Percentiles rank a stretch among this genome's conserved stretches.
Conservation (phyloP, 1,140 invertebrate genomes). For the Drosophila albomicans region DNA sequence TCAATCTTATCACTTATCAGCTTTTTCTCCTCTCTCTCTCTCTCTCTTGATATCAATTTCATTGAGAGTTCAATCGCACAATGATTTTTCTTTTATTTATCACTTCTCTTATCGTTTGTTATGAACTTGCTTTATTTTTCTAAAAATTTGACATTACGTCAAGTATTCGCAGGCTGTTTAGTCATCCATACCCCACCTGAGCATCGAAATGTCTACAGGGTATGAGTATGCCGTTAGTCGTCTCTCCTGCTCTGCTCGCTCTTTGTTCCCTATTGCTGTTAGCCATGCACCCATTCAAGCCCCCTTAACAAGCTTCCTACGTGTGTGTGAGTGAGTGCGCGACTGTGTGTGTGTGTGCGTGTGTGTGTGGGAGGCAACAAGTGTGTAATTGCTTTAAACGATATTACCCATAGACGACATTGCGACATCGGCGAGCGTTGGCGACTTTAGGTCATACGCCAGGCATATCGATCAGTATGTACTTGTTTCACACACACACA, state of each 20-base stretch:
- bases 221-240: not conserved
- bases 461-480: constrained; percentile 17
- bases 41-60: not conserved
- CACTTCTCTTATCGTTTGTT: not conserved
- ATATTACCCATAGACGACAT: constrained; percentile 29
- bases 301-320: not conserved
- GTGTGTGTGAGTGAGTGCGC: not conserved
- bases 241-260: not conserved
- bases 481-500: constrained; percentile 13
- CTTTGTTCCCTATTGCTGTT: not conserved
- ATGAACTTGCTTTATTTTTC: no score
- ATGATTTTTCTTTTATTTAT: not conserved
- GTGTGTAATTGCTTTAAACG: constrained; percentile 36
- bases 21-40: not conserved
- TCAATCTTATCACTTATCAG: not conserved
- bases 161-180: not conserved
- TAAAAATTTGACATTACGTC: no score
- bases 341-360: not conserved
- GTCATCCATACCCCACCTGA: not conserved
- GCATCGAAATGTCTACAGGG: not conserved
- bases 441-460: constrained; percentile 20
- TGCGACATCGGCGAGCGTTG: constrained; percentile 3
- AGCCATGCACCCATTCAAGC: constrained; percentile 12
- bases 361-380: constrained; percentile 22
- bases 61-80: not conserved